Conservation (phyloP, 2,113 vertebrate species). For the Oryzias woworae region DNA sequence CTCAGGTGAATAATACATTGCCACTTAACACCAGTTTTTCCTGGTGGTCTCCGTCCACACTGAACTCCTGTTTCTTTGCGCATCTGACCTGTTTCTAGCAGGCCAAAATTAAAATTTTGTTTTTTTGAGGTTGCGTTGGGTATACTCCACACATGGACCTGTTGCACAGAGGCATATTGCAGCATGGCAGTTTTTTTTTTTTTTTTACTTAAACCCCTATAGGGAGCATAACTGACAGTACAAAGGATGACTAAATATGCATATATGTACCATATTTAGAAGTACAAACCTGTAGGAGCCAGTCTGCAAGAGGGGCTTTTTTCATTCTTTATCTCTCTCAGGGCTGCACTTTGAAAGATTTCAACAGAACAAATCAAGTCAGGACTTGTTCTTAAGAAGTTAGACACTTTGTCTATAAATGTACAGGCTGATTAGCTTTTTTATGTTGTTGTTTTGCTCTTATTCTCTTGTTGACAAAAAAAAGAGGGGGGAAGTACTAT, state of each 20-base stretch:
- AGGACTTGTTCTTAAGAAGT: constrained; percentile 1
- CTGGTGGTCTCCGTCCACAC: constrained; percentile 17
- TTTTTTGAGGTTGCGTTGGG: not conserved
- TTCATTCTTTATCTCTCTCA: constrained; percentile 44
- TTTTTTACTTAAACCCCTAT: constrained; percentile 31
- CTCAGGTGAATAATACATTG: constrained; percentile 45
- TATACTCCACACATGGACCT: not conserved
- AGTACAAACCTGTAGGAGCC: constrained; percentile 25
- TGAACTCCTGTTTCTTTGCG: constrained; percentile 11
- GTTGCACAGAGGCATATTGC: constrained; percentile 1
- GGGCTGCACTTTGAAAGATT: constrained; percentile 38
- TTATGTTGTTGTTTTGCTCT: not conserved
- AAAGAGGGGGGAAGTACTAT: not conserved
- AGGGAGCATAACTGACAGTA: constrained; percentile 33
- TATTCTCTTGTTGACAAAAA: constrained; percentile 2
- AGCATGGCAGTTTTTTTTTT: constrained; percentile 7
- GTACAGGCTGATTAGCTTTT: constrained; percentile 11
- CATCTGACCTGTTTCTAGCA: constrained; percentile 6
- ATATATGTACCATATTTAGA: constrained; percentile 14
- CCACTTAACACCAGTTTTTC: not conserved
- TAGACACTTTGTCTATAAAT: not conserved
- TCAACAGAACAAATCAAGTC: constrained; percentile 37
- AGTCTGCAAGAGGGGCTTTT: constrained; percentile 11
- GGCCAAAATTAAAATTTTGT: too few species aligned
- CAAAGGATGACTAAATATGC: constrained; percentile 17